phyloP scores from a whole-genome alignment of 2,113 vertebrate species.

The Proteles cristata region DNA sequence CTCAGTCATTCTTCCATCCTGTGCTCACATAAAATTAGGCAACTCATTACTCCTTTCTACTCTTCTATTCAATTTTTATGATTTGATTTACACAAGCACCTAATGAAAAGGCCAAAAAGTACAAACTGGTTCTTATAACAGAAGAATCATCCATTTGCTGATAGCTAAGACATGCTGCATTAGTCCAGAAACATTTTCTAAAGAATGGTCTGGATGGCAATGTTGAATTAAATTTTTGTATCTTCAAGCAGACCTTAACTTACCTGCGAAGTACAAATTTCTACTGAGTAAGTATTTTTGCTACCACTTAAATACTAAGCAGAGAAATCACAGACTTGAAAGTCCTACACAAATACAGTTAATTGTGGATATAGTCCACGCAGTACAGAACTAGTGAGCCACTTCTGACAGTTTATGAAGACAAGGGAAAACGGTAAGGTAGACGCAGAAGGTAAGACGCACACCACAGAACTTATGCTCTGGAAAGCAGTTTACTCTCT shows the following conservation, averaged over 20 bases:
- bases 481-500: neutral
- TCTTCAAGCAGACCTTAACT: slow-evolving; percentile 40
- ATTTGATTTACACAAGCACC: slow-evolving; percentile 29
- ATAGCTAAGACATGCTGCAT: neutral
- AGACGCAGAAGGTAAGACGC: neutral
- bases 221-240: slow-evolving; percentile 23
- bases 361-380: neutral
- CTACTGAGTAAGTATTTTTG: slow-evolving; percentile 1
- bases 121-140: slow-evolving; percentile 29
- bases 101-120: slow-evolving; percentile 12
- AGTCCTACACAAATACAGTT: neutral
- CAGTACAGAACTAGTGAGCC: neutral
- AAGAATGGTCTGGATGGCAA: neutral
- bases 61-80: neutral
- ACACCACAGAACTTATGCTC: neutral
- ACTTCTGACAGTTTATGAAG: neutral
- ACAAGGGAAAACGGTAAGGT: neutral
- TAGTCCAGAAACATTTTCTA: slow-evolving; percentile 37
- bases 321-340: slow-evolving; percentile 12
- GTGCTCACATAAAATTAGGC: neutral
- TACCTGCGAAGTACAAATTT: slow-evolving; percentile 24
- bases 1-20: neutral
- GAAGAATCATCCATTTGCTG: neutral
- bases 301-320: slow-evolving; percentile 12
- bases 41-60: neutral